Percentiles rank a stretch among this genome's conserved stretches.
Conservation (phyloP, 2,888 invertebrate genomes). For the Nesidiocoris tenuis region DNA sequence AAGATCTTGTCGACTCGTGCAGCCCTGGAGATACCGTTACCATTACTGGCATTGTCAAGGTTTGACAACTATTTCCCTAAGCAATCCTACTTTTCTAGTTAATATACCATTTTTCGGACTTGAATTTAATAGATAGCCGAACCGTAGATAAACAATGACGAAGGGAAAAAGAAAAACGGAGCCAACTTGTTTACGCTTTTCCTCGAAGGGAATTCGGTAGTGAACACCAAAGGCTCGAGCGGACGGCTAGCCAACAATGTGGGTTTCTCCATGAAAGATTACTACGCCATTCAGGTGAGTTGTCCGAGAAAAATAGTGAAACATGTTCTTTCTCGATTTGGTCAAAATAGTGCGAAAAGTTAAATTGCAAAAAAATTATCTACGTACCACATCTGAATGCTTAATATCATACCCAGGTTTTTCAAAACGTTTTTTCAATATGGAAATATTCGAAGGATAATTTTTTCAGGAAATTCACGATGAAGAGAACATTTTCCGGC, state of each 20-base stretch:
- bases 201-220: constrained; percentile 75
- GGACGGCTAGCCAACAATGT: constrained; percentile 57
- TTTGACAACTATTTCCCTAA: too few species aligned
- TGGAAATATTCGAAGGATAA: too few species aligned
- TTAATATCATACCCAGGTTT: too few species aligned
- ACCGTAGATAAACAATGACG: constrained; percentile 52
- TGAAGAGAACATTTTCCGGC: constrained; percentile 71
- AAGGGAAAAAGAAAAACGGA: constrained; percentile 62
- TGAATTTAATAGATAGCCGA: too few species aligned
- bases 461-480: constrained; percentile 69
- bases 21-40: constrained; percentile 86
- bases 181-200: constrained; percentile 68
- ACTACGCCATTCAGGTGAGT: constrained; percentile 69
- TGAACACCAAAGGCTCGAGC: constrained; percentile 64
- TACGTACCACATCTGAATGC: too few species aligned
- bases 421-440: too few species aligned
- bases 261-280: constrained; percentile 72
- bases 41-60: constrained; percentile 82
- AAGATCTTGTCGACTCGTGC: constrained; percentile 79
- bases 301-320: too few species aligned
- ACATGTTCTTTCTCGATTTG: too few species aligned
- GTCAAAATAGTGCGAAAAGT: too few species aligned
- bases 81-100: too few species aligned
- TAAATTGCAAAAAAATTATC: too few species aligned
- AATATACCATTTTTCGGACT: too few species aligned